Percentiles rank a stretch among this genome's conserved stretches.
phyloP scores from a whole-genome alignment of 2,797 vertebrate species.

The Arvicola amphibius region DNA sequence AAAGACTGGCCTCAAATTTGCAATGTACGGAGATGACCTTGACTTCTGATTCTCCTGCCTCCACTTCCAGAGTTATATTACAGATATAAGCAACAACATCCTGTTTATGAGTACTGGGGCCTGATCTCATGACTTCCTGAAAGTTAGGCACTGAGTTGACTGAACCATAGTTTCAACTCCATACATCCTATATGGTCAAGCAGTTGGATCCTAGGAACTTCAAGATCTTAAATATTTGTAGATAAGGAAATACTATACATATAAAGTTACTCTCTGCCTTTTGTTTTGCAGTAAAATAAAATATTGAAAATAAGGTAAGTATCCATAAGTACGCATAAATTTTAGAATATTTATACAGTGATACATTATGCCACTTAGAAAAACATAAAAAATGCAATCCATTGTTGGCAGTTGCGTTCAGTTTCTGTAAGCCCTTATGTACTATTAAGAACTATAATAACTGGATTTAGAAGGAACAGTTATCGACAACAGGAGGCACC shows the following conservation, averaged over 20 bases:
- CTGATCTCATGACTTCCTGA: neutral
- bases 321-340: neutral
- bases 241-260: neutral
- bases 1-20: neutral
- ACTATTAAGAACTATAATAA: neutral
- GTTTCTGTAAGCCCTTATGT: neutral
- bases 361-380: neutral
- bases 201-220: neutral
- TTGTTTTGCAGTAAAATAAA: neutral
- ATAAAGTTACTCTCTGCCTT: neutral
- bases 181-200: neutral
- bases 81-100: neutral
- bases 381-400: neutral
- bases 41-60: neutral
- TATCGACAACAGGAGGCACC: neutral
- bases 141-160: neutral
- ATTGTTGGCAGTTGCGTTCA: neutral
- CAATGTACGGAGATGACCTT: neutral
- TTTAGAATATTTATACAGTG: constrained; percentile 2
- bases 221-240: neutral
- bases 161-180: neutral
- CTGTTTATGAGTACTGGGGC: neutral
- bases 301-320: constrained; percentile 8
- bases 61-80: neutral
- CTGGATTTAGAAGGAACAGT: neutral